Percentiles rank a stretch among this genome's conserved stretches.
Conservation (phyloP, 2,113 vertebrate species). For the Indri indri region DNA sequence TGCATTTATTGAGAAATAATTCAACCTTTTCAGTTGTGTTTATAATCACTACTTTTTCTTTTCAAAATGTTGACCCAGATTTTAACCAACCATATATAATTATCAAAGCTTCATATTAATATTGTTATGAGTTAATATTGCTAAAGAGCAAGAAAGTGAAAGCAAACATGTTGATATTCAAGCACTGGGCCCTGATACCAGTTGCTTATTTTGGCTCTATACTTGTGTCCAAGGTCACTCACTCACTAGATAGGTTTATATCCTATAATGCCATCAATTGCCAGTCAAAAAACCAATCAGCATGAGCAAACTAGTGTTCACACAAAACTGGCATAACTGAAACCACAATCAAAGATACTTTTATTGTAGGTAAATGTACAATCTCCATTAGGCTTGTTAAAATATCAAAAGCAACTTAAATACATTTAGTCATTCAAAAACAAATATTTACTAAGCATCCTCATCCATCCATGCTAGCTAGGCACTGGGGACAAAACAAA, state of each 20-base stretch:
- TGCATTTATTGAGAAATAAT: conserved; percentile 31
- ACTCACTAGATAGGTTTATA: conserved; percentile 49
- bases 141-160: conserved; percentile 57
- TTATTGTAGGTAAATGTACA: background rate
- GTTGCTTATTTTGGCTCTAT: conserved; percentile 45
- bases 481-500: conserved; percentile 30
- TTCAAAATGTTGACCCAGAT: conserved; percentile 9
- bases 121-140: background rate
- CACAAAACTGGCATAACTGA: background rate
- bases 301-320: conserved; percentile 24
- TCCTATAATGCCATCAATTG: conserved; percentile 40
- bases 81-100: background rate
- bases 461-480: background rate
- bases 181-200: background rate
- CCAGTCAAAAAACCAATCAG: conserved; percentile 30
- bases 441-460: conserved; percentile 33
- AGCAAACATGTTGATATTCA: conserved; percentile 29
- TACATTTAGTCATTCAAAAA: conserved; percentile 41
- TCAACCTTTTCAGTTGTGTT: conserved; percentile 63
- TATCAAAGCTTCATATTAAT: conserved; percentile 4
- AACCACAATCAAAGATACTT: background rate
- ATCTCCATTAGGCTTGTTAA: conserved; percentile 44
- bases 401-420: conserved; percentile 43
- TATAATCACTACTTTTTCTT: conserved; percentile 52
- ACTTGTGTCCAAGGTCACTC: conserved; percentile 55